Percentiles rank a stretch among this genome's conserved stretches.
phyloP scores from a whole-genome alignment of 2,113 vertebrate species.

The Numenius arquata region DNA sequence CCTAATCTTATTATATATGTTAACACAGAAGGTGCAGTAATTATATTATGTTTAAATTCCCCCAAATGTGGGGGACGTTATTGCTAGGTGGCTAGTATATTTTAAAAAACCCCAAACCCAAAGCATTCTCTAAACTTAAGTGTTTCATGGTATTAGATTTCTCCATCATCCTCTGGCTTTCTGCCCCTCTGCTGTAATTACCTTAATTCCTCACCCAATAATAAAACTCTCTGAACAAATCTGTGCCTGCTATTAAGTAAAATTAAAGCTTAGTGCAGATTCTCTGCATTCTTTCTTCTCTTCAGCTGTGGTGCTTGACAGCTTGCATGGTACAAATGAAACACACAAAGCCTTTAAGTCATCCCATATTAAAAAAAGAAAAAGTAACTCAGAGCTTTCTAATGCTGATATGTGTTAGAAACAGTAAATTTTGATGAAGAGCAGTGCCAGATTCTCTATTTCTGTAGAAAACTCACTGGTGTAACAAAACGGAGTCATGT shows the following conservation, averaged over 20 bases:
- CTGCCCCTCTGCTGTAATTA: background rate
- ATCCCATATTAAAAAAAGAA: background rate
- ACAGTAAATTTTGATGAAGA: background rate
- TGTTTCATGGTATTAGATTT: background rate
- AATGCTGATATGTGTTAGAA: background rate
- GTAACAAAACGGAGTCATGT: background rate
- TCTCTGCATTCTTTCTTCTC: conserved; percentile 41
- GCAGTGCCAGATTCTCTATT: background rate
- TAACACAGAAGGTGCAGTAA: background rate
- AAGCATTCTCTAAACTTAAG: background rate
- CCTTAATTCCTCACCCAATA: background rate
- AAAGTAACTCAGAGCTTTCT: background rate
- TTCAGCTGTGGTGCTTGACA: conserved; percentile 20
- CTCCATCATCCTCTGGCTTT: background rate
- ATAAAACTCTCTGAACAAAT: conserved; percentile 44
- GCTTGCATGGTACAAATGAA: conserved; percentile 31
- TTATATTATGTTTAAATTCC: background rate
- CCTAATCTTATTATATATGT: background rate
- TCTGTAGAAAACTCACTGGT: background rate
- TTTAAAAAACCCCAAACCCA: background rate
- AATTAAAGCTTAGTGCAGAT: conserved; percentile 44
- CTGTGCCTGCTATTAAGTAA: conserved; percentile 24
- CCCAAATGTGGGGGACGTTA: background rate
- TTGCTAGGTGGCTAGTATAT: background rate
- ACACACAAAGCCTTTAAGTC: conserved; percentile 41